Evolutionary conservation across 2,113 vertebrate species (phyloP).

Genomic region (Suncus etruscus): DNA sequence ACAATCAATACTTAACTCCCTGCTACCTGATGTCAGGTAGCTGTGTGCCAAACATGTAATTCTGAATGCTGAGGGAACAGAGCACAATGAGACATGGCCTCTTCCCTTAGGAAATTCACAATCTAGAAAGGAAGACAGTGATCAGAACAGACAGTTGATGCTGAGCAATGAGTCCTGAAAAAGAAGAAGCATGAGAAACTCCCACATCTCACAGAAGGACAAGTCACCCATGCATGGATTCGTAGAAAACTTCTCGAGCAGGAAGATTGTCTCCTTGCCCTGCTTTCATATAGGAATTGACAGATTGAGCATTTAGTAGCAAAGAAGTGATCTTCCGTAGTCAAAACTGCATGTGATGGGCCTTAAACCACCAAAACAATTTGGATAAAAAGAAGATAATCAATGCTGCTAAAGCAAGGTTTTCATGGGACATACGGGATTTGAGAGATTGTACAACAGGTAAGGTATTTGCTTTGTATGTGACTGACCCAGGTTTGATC

Average conservation of each 20-base stretch:
- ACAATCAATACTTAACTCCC: conserved; percentile 61
- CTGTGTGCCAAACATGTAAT: background rate
- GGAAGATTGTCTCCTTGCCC: background rate
- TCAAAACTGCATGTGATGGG: conserved; percentile 1
- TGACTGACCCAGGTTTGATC: no score
- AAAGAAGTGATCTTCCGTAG: conserved; percentile 26
- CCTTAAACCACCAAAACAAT: conserved; percentile 30
- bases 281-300: conserved; percentile 22
- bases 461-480: no score
- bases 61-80: background rate
- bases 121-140: background rate
- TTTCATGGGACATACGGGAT: no score
- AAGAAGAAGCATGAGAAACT: conserved; percentile 39
- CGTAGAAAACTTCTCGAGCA: conserved; percentile 4
- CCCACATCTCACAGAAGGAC: background rate
- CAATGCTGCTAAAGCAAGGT: background rate
- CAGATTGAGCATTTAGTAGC: conserved; percentile 8
- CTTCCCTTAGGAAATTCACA: conserved; percentile 7
- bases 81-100: conserved; percentile 36
- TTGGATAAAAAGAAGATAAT: background rate
- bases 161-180: background rate
- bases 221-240: conserved; percentile 4
- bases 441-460: no score
- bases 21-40: conserved; percentile 20
- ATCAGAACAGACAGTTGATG: conserved; percentile 21